These are phyloP conservation scores for Peromyscus aztecus DNA, from an alignment of 2,797 vertebrate species.

Conservation along the genomic window DNA sequence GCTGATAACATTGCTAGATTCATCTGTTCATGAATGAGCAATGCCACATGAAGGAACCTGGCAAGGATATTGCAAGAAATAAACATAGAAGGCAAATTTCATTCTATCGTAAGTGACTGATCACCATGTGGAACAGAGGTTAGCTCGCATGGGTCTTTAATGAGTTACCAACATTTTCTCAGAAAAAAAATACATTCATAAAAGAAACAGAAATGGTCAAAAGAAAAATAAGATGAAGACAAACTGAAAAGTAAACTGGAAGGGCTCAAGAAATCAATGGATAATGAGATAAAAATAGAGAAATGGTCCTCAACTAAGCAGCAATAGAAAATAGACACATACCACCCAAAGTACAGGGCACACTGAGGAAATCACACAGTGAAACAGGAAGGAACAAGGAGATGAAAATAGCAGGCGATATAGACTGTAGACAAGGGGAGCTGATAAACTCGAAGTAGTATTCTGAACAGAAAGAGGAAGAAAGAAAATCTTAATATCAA, in stretches of 20 bases:
- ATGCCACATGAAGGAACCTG: neutral
- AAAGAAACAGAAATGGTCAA: conserved; percentile 20
- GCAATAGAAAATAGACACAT: conserved; percentile 18
- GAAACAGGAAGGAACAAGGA: neutral
- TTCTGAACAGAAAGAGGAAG: neutral
- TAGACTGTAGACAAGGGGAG: neutral
- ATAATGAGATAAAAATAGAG: conserved; percentile 53
- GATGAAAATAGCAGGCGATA: neutral
- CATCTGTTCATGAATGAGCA: neutral
- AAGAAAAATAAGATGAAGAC: conserved; percentile 26
- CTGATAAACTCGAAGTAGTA: neutral
- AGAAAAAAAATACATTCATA: neutral
- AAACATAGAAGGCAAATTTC: neutral
- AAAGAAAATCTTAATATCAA: neutral
- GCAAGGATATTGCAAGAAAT: neutral
- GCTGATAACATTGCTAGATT: neutral
- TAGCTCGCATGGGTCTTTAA: neutral
- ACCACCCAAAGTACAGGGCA: neutral
- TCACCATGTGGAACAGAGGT: neutral
- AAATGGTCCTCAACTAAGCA: conserved; percentile 38
- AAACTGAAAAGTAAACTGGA: neutral
- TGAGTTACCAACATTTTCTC: neutral
- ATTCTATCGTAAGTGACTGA: neutral
- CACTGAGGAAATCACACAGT: neutral
- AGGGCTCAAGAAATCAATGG: conserved; percentile 17